These are phyloP conservation scores for Notechis scutatus DNA, from an alignment of 2,113 vertebrate genomes.

Conservation along the genomic window DNA sequence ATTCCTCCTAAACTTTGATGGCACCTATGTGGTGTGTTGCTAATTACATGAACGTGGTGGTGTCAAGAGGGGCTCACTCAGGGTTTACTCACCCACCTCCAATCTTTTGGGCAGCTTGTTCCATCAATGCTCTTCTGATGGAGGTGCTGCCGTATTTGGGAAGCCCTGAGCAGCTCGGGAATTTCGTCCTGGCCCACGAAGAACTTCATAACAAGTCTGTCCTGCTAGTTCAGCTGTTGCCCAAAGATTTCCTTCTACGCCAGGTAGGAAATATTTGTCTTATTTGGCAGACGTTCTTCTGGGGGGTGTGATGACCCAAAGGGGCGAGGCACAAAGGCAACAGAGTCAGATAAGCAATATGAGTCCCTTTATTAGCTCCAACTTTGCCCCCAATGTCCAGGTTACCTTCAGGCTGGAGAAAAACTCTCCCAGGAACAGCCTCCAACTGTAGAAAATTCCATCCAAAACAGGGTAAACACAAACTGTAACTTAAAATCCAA, in stretches of 20 bases:
- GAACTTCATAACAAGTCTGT: constrained; percentile 78
- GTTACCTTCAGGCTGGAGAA: no score
- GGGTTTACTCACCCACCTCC: background rate
- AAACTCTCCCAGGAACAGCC: no score
- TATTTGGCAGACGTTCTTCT: background rate
- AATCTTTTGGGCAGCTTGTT: constrained; percentile 73
- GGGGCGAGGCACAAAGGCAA: no score
- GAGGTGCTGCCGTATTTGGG: constrained; percentile 67
- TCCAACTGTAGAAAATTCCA: no score
- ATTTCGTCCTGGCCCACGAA: constrained; percentile 73
- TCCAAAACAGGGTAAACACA: no score
- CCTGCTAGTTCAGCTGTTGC: constrained; percentile 81
- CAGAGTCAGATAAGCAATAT: no score
- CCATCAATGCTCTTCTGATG: constrained; percentile 76
- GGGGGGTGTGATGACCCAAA: no score
- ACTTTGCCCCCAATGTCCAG: no score
- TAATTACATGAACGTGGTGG: background rate
- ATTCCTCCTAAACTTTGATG: background rate
- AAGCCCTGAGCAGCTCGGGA: constrained; percentile 51
- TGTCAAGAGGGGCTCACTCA: background rate
- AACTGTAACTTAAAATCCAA: no score
- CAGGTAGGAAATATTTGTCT: constrained; percentile 62
- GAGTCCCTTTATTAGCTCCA: no score
- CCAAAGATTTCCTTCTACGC: constrained; percentile 69
- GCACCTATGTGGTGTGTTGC: background rate